These are phyloP conservation scores for Pterostichus madidus DNA, from an alignment of 2,888 invertebrate species.

Conservation along the genomic window DNA sequence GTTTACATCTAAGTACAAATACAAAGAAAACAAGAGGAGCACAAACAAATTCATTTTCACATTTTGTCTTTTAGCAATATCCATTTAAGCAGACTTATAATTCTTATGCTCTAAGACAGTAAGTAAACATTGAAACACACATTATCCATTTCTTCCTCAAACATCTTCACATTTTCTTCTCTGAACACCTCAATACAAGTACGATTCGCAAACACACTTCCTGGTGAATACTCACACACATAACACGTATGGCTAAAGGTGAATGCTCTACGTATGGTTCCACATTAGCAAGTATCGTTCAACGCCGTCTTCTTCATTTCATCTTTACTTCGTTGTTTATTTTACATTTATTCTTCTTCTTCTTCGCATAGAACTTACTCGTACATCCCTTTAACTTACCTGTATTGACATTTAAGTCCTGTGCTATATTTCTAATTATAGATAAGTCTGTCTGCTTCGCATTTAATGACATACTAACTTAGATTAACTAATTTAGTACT, in stretches of 20 bases:
- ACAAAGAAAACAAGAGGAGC: too few species aligned
- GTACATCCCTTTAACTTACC: background rate
- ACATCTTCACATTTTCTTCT: too few species aligned
- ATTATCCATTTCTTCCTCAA: too few species aligned
- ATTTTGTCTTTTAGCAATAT: too few species aligned
- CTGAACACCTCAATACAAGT: too few species aligned
- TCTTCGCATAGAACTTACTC: background rate
- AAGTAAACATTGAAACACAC: too few species aligned
- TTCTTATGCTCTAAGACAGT: too few species aligned
- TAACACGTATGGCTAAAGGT: constrained; percentile 48
- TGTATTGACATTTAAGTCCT: background rate
- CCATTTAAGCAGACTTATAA: too few species aligned
- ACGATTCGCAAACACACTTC: constrained; percentile 8
- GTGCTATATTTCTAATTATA: background rate
- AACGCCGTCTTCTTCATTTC: constrained; percentile 8
- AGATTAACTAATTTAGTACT: background rate
- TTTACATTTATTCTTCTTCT: background rate
- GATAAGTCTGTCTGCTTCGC: background rate
- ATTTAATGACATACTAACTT: background rate
- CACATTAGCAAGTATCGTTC: constrained; percentile 51
- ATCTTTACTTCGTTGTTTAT: background rate
- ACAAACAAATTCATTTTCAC: too few species aligned
- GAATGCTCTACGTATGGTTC: constrained; percentile 24
- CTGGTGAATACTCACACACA: constrained; percentile 9
- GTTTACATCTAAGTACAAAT: too few species aligned